Percentiles rank a stretch among this genome's conserved stretches.
These are phyloP conservation scores for Elymnias hypermnestra DNA, from an alignment of 1,140 invertebrate species.

Conservation along the genomic window DNA sequence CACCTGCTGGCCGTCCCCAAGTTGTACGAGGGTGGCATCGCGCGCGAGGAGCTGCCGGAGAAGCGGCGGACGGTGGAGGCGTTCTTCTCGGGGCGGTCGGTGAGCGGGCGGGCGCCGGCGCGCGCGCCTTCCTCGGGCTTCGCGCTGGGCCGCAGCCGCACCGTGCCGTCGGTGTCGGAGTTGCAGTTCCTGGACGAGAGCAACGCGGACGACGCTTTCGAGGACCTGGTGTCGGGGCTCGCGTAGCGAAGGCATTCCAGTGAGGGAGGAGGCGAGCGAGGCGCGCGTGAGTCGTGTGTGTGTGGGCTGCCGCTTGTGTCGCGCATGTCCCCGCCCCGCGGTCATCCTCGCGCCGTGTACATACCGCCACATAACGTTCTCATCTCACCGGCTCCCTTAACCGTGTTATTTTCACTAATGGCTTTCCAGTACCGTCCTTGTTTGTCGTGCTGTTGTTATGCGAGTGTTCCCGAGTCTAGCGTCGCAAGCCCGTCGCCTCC, in stretches of 20 bases:
- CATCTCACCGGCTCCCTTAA: conserved; percentile 54
- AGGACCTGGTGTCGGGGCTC: conserved; percentile 82
- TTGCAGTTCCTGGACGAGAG: conserved; percentile 80
- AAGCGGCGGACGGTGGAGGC: conserved; percentile 88
- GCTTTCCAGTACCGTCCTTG: conserved; percentile 57
- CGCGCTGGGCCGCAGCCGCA: conserved; percentile 81
- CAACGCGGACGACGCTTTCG: conserved; percentile 86
- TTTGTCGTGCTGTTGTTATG: conserved; percentile 63
- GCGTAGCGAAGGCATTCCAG: conserved; percentile 69
- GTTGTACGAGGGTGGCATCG: conserved; percentile 86
- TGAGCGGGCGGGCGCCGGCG: conserved; percentile 54
- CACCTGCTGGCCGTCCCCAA: conserved; percentile 83
- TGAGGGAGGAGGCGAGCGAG: conserved; percentile 56
- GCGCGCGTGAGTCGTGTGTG: conserved; percentile 72
- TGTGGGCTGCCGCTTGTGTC: conserved; percentile 65
- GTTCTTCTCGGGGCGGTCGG: conserved; percentile 79
- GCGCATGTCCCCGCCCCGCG: conserved; percentile 37
- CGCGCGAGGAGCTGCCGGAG: conserved; percentile 81
- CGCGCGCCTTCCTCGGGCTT: conserved; percentile 64
- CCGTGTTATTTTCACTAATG: conserved; percentile 72
- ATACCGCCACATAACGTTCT: conserved; percentile 34
- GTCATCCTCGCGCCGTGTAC: conserved; percentile 27
- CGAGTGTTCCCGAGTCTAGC: conserved; percentile 42
- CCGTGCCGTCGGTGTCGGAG: conserved; percentile 82
- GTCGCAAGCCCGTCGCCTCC: not conserved